A percentile compares a stretch with the other conserved stretches of the same genome.
These are phyloP conservation scores for Streptopelia turtur DNA, from an alignment of 2,797 vertebrate species.

Conservation along the genomic window DNA sequence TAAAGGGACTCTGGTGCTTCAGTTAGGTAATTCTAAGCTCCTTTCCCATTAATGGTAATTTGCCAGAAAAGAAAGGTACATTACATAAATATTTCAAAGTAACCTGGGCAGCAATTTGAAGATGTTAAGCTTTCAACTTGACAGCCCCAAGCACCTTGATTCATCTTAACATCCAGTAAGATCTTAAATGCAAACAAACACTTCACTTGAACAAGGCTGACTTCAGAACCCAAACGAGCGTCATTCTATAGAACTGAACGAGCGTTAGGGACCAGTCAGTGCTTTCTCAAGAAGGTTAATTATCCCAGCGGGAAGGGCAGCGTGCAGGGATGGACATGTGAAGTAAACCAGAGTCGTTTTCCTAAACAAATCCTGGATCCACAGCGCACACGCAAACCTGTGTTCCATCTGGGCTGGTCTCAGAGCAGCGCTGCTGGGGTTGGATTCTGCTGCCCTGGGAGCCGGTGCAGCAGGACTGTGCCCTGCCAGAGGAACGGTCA, in stretches of 20 bases:
- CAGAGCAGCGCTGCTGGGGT: neutral
- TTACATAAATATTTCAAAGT: slow-evolving; percentile 57
- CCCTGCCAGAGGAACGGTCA: neutral
- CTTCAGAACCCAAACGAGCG: slow-evolving; percentile 13
- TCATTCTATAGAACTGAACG: neutral
- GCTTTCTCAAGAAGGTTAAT: neutral
- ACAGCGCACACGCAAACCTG: neutral
- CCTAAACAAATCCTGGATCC: neutral
- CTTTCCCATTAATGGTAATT: slow-evolving; percentile 61
- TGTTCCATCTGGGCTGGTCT: neutral
- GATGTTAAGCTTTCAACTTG: slow-evolving; percentile 61
- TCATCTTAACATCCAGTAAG: slow-evolving; percentile 57
- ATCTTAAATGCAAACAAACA: slow-evolving; percentile 59
- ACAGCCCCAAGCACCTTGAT: slow-evolving; percentile 55
- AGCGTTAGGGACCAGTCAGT: neutral
- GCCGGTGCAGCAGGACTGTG: neutral
- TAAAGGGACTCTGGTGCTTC: slow-evolving; percentile 23
- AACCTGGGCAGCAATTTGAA: slow-evolving; percentile 59
- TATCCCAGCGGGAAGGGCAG: neutral
- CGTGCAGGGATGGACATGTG: neutral
- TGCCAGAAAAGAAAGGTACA: slow-evolving; percentile 49
- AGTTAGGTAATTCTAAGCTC: slow-evolving; percentile 35
- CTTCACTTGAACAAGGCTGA: slow-evolving; percentile 2
- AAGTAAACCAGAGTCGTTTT: slow-evolving; percentile 6
- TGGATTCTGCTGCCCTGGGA: neutral